These are phyloP conservation scores for Trichoplusia ni DNA, from an alignment of 1,140 invertebrate genomes.

Conservation along the genomic window DNA sequence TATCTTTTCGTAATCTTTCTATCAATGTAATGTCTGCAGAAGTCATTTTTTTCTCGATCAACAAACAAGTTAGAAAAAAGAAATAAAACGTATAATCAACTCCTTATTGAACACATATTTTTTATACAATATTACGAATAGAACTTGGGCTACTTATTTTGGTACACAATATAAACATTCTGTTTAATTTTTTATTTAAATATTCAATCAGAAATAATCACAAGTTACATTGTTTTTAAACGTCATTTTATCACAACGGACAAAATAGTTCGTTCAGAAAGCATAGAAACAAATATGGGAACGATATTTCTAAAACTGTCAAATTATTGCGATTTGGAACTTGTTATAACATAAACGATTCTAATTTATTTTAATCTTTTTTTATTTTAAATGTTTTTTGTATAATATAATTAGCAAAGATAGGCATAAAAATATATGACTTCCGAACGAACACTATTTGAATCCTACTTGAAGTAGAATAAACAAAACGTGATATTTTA, in stretches of 20 bases:
- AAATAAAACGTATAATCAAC: not conserved
- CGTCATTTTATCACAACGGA: constrained; percentile 39
- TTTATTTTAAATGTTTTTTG: no score
- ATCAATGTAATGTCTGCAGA: constrained; percentile 61
- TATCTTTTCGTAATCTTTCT: constrained; percentile 86
- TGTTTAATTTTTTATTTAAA: not conserved
- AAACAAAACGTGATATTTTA: no score
- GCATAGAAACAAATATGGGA: no score
- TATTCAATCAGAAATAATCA: constrained; percentile 27
- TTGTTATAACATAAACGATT: not conserved
- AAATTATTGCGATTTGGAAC: not conserved
- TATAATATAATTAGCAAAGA: no score
- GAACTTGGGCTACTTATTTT: not conserved
- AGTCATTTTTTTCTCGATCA: constrained; percentile 51
- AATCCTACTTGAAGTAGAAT: no score
- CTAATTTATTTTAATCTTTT: no score
- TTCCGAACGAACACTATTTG: no score
- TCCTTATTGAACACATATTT: constrained; percentile 19
- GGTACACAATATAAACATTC: constrained; percentile 7
- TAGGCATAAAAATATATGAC: no score
- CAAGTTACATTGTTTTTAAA: constrained; percentile 41
- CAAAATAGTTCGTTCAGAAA: constrained; percentile 27
- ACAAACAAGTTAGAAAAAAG: not conserved
- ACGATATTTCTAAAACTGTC: no score
- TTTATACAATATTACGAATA: not conserved